Percentiles rank a stretch among this genome's conserved stretches.
Evolutionary conservation across 2,797 vertebrate species (phyloP).

Genomic region (Malacoraja senta): DNA sequence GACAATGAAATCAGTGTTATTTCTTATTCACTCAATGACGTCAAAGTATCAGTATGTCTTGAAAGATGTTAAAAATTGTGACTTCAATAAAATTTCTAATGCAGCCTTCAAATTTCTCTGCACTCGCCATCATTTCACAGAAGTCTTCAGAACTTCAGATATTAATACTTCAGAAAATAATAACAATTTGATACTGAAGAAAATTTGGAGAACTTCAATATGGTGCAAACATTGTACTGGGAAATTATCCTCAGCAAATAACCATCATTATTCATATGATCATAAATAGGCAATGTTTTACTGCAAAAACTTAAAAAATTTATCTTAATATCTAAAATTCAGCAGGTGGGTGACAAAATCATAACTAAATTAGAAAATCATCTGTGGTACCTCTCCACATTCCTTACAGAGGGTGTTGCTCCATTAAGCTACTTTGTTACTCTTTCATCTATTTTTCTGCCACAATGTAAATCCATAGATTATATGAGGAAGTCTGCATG

Average conservation of each 20-base stretch:
- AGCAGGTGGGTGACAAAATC: not conserved
- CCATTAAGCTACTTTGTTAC: not conserved
- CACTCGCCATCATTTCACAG: not conserved
- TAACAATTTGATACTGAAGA: not conserved
- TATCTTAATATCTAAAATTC: not conserved
- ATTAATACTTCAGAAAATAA: not conserved
- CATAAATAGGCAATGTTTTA: not conserved
- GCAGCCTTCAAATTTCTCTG: not conserved
- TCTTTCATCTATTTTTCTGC: no score
- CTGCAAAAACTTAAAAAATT: not conserved
- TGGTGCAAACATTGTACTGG: not conserved
- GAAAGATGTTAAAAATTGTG: not conserved
- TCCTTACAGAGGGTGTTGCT: not conserved
- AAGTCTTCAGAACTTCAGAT: not conserved
- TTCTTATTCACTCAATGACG: not conserved
- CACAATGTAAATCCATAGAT: not conserved
- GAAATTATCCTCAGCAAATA: not conserved
- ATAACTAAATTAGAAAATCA: not conserved
- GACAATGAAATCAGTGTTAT: not conserved
- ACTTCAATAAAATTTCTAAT: not conserved
- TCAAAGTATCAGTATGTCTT: not conserved
- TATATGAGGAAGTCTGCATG: not conserved
- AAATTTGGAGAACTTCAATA: not conserved
- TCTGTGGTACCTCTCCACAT: not conserved
- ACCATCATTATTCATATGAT: not conserved